Conservation (phyloP, 2,797 vertebrate genomes). For the Sebastes dallii region DNA sequence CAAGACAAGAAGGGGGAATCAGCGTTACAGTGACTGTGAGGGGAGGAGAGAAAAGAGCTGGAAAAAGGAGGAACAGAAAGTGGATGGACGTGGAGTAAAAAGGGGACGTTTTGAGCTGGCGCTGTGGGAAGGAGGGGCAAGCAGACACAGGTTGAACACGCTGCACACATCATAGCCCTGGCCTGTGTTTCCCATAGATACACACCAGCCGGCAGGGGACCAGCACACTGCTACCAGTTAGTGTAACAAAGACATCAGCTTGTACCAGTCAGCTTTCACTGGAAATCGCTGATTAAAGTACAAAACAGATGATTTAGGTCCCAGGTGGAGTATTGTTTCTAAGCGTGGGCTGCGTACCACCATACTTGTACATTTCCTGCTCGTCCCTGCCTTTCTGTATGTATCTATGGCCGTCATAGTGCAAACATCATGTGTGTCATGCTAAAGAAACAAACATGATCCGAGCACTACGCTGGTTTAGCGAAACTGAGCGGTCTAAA, state of each 20-base stretch:
- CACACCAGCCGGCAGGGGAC: slow-evolving; percentile 19
- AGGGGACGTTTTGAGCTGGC: slow-evolving; percentile 18
- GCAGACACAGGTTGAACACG: slow-evolving; percentile 66
- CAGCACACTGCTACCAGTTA: slow-evolving; percentile 26
- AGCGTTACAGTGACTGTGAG: slow-evolving; percentile 15
- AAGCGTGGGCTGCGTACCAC: not conserved
- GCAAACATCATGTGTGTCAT: slow-evolving; percentile 26
- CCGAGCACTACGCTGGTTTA: slow-evolving; percentile 23
- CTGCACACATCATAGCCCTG: slow-evolving; percentile 65
- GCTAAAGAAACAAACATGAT: slow-evolving; percentile 1
- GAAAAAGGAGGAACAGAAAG: slow-evolving; percentile 1
- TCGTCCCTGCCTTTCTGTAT: slow-evolving; percentile 9
- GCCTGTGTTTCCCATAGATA: slow-evolving; percentile 61
- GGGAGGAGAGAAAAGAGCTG: slow-evolving; percentile 1
- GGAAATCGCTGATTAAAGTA: slow-evolving; percentile 17
- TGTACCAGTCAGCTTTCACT: not conserved
- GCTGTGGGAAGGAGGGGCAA: slow-evolving; percentile 37
- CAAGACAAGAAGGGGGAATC: slow-evolving; percentile 43
- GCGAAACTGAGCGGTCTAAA: slow-evolving; percentile 60
- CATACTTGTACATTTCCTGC: not conserved
- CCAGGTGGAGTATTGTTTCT: slow-evolving; percentile 3
- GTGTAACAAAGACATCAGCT: slow-evolving; percentile 29
- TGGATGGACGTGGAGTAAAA: slow-evolving; percentile 12
- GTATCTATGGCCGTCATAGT: slow-evolving; percentile 41
- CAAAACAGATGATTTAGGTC: slow-evolving; percentile 38